A percentile compares a stretch with the other conserved stretches of the same genome.
Evolutionary conservation across 2,888 invertebrate genomes (phyloP).

Genomic region (Tolmerus cingulatus): DNA sequence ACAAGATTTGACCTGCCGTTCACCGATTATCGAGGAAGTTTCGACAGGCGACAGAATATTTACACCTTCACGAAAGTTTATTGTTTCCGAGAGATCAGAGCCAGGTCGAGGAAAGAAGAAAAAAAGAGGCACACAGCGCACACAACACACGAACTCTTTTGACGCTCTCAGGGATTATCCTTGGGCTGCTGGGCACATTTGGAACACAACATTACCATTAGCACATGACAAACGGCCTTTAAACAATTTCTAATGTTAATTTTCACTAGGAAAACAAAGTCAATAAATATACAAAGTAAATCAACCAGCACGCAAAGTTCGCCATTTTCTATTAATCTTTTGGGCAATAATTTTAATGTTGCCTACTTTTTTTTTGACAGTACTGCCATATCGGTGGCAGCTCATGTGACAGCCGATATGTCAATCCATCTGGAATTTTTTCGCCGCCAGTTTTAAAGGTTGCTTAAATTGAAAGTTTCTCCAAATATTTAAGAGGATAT

Average conservation of each 20-base stretch:
- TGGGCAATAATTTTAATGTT: conserved; percentile 32
- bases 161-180: background rate
- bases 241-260: conserved; percentile 34
- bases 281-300: conserved; percentile 49
- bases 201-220: conserved; percentile 13
- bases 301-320: conserved; percentile 50
- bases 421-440: background rate
- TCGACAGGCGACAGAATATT: background rate
- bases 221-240: background rate
- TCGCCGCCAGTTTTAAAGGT: background rate
- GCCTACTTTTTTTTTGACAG: conserved; percentile 23
- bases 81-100: conserved; percentile 21
- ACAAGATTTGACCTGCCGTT: background rate
- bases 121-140: background rate
- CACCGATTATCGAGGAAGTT: background rate
- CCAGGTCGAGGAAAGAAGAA: background rate
- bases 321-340: conserved; percentile 50
- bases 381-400: conserved; percentile 31
- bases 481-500: too few species aligned
- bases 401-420: background rate
- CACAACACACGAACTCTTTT: background rate
- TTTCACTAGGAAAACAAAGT: conserved; percentile 46
- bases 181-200: background rate
- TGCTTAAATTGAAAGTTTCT: background rate
- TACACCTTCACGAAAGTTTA: conserved; percentile 38